A percentile compares a stretch with the other conserved stretches of the same genome.
Evolutionary conservation across 2,113 vertebrate genomes (phyloP).

Genomic region (Pseudopodoces humilis): DNA sequence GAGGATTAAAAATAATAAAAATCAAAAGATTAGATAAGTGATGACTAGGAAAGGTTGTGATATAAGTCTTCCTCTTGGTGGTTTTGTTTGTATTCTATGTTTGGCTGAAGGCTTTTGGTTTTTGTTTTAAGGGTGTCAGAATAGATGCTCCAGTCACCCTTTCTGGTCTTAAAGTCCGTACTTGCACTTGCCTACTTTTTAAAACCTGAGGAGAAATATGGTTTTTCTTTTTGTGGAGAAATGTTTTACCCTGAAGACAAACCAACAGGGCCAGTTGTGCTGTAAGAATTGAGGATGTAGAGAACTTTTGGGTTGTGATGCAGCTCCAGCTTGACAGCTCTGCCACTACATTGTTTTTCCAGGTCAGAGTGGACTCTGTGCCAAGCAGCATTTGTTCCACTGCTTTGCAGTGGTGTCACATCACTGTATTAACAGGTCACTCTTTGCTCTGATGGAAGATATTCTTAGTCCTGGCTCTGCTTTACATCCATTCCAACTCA

Average conservation of each 20-base stretch:
- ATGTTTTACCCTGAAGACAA: background rate
- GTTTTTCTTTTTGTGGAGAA: background rate
- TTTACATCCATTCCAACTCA: background rate
- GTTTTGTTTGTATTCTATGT: background rate
- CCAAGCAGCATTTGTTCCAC: background rate
- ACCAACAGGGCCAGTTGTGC: background rate
- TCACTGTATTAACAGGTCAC: background rate
- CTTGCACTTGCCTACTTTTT: background rate
- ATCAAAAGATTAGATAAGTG: background rate
- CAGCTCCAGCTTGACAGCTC: background rate
- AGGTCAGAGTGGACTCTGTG: background rate
- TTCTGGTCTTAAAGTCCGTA: background rate
- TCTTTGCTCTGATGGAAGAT: background rate
- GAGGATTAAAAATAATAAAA: conserved; percentile 15
- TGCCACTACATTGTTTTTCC: background rate
- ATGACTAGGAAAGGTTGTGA: background rate
- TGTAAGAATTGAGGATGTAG: background rate
- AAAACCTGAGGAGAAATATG: background rate
- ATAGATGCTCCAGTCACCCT: background rate
- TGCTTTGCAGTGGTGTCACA: background rate
- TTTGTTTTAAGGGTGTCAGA: background rate
- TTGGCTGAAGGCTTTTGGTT: background rate
- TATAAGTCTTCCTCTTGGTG: background rate
- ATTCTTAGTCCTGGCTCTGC: background rate
- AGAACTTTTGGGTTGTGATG: background rate